Evolutionary conservation across 2,797 vertebrate genomes (phyloP).

Genomic region (Epinephelus awoara): DNA sequence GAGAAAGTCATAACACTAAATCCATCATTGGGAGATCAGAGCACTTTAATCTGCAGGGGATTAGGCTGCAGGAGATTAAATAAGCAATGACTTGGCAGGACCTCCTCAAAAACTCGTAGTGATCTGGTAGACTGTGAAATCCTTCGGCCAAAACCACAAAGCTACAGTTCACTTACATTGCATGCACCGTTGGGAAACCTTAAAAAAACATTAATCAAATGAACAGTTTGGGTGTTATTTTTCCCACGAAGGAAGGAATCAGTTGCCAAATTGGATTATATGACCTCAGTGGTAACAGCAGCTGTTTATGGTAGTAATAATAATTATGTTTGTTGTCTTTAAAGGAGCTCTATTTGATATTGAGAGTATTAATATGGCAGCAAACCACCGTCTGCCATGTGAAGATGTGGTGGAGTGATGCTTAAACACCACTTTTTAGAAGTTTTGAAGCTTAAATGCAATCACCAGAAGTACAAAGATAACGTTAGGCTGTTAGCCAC

Average conservation of each 20-base stretch:
- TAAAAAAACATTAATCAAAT: conserved; percentile 16
- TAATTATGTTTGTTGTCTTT: not conserved
- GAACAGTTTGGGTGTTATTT: not conserved
- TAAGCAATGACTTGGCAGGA: conserved; percentile 24
- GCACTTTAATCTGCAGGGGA: conserved; percentile 29
- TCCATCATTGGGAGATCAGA: conserved; percentile 28
- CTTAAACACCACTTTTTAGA: too few species aligned
- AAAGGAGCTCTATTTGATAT: too few species aligned
- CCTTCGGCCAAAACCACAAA: conserved; percentile 7
- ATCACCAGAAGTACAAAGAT: too few species aligned
- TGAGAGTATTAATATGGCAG: too few species aligned
- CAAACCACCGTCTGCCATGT: too few species aligned
- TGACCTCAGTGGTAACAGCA: not conserved
- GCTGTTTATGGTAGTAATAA: too few species aligned
- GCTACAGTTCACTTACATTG: not conserved
- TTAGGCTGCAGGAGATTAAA: conserved; percentile 18
- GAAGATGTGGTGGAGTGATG: too few species aligned
- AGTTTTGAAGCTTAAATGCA: too few species aligned
- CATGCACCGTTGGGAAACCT: conserved; percentile 12
- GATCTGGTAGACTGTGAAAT: not conserved
- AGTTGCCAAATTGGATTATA: not conserved
- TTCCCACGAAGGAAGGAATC: not conserved
- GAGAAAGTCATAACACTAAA: conserved; percentile 1
- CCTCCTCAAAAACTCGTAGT: not conserved
- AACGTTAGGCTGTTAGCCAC: too few species aligned